These are phyloP conservation scores for Ivindomyrus marchei DNA, from an alignment of 2,113 vertebrate genomes.

Conservation along the genomic window DNA sequence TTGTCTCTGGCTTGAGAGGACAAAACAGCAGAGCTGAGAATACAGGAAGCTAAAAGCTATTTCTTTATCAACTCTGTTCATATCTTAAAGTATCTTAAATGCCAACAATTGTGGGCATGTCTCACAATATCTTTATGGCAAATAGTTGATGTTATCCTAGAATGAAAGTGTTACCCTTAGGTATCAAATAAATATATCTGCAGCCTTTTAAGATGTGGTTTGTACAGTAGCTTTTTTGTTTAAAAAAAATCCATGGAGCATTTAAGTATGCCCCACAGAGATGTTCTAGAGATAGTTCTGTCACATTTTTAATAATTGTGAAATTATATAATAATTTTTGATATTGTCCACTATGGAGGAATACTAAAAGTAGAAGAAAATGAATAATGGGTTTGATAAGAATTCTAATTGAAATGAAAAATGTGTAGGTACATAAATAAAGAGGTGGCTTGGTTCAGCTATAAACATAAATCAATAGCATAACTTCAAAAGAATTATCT, in stretches of 20 bases:
- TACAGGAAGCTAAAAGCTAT: constrained; percentile 44
- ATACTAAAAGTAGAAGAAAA: neutral
- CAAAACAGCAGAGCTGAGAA: constrained; percentile 41
- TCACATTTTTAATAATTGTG: constrained; percentile 4
- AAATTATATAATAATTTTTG: neutral
- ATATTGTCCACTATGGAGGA: neutral
- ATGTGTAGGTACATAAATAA: neutral
- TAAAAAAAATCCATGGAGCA: neutral
- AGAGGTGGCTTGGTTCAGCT: constrained; percentile 78
- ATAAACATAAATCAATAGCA: constrained; percentile 86
- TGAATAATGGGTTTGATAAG: neutral
- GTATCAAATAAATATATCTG: constrained; percentile 20
- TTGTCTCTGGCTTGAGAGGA: constrained; percentile 86
- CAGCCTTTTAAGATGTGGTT: constrained; percentile 17
- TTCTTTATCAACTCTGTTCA: constrained; percentile 42
- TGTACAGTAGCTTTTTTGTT: neutral
- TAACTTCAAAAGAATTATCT: constrained; percentile 86
- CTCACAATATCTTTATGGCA: constrained; percentile 28
- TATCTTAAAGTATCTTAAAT: constrained; percentile 45
- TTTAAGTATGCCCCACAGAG: neutral
- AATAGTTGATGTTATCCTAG: constrained; percentile 37
- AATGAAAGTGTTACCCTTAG: constrained; percentile 29
- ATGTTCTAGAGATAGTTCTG: neutral
- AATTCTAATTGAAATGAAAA: neutral
- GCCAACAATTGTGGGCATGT: constrained; percentile 31